Percentiles rank a stretch among this genome's conserved stretches.
These are phyloP conservation scores for Plectus sambesii DNA, from an alignment of 1,140 invertebrate genomes.

Conservation along the genomic window DNA sequence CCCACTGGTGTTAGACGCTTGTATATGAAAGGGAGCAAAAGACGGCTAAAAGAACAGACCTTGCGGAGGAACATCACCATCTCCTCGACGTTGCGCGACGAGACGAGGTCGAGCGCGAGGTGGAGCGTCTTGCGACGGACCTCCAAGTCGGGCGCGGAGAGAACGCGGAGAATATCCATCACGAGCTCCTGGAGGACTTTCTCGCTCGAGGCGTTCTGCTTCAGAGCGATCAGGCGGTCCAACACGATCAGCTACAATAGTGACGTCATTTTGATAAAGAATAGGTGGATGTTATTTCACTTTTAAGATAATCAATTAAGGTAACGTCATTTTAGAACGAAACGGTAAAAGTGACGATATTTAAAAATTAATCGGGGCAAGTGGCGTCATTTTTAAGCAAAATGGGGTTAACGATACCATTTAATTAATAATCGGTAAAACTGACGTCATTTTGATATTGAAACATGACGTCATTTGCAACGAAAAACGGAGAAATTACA, in stretches of 20 bases:
- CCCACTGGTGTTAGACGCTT: too few relatives aligned
- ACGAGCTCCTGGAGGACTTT: conserved; percentile 85
- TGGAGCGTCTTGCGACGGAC: conserved; percentile 70
- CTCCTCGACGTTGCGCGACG: conserved; percentile 82
- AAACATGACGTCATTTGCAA: too few relatives aligned
- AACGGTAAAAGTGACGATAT: too few relatives aligned
- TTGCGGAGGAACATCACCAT: conserved; percentile 47
- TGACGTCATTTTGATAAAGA: background rate
- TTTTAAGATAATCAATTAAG: too few relatives aligned
- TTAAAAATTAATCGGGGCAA: too few relatives aligned
- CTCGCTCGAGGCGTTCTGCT: conserved; percentile 66
- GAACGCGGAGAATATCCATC: conserved; percentile 91
- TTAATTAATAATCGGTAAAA: too few relatives aligned
- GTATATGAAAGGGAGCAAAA: conserved; percentile 17
- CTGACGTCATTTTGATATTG: too few relatives aligned
- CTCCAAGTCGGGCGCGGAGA: conserved; percentile 85
- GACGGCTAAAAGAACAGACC: conserved; percentile 15
- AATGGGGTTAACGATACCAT: too few relatives aligned
- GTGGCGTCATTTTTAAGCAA: too few relatives aligned
- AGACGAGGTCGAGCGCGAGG: conserved; percentile 78
- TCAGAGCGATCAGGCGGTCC: conserved; percentile 78
- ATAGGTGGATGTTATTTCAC: too few relatives aligned
- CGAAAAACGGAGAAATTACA: too few relatives aligned
- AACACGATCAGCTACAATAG: conserved; percentile 69
- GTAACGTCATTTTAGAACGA: too few relatives aligned